These are phyloP conservation scores for Listrodromus nycthemerus DNA, from an alignment of 2,888 invertebrate genomes.

Conservation along the genomic window DNA sequence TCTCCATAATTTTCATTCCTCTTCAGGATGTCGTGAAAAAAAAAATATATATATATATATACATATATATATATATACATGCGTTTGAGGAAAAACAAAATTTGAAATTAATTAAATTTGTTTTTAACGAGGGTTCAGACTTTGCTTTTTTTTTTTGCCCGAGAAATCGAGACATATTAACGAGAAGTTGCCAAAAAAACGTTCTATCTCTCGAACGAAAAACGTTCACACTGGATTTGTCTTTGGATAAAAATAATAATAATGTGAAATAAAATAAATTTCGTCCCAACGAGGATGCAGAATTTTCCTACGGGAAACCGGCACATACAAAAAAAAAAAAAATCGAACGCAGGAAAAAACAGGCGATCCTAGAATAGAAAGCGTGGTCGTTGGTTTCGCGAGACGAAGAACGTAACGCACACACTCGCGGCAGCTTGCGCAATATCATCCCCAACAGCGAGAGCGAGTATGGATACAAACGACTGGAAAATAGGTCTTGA, in stretches of 20 bases:
- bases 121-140: conserved; percentile 6
- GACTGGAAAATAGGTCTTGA: conserved; percentile 77
- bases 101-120: neutral
- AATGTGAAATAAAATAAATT: neutral
- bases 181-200: neutral
- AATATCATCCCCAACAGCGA: conserved; percentile 69
- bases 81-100: neutral
- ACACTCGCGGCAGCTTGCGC: conserved; percentile 24
- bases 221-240: conserved; percentile 29
- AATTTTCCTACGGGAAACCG: conserved; percentile 17
- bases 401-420: conserved; percentile 9
- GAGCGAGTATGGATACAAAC: conserved; percentile 73
- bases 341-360: neutral
- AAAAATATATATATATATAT: neutral
- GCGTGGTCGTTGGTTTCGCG: conserved; percentile 30
- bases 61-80: neutral
- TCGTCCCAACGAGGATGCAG: neutral
- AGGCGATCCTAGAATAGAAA: conserved; percentile 11
- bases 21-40: neutral
- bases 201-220: neutral
- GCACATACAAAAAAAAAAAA: neutral
- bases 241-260: neutral
- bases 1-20: conserved; percentile 15
- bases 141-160: neutral
- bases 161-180: conserved; percentile 2